phyloP scores from a whole-genome alignment of 35 echinoderm and acorn worm species.

The Apostichopus japonicus region DNA sequence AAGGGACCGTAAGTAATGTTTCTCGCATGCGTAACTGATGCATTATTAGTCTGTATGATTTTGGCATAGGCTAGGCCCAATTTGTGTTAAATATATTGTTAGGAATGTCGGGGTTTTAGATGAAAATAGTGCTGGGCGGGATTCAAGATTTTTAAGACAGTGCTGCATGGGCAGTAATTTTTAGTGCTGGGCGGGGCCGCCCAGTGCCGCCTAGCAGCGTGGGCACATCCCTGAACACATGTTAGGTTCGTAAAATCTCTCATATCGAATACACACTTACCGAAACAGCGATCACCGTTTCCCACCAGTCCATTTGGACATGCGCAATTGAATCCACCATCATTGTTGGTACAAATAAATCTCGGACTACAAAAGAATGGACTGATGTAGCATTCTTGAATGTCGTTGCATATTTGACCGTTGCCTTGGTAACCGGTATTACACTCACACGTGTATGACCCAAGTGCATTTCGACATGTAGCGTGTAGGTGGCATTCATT shows the following conservation, averaged over 20 bases:
- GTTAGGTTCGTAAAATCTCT: background rate
- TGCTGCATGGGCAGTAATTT: too few relatives aligned
- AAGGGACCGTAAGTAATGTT: too few relatives aligned
- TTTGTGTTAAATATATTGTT: too few relatives aligned
- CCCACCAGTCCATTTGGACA: slow-evolving; percentile 49
- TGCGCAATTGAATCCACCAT: slow-evolving; percentile 45
- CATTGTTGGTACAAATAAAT: slow-evolving; percentile 36
- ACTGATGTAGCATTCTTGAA: slow-evolving; percentile 55
- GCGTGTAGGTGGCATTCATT: slow-evolving; percentile 46
- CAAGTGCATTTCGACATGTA: slow-evolving; percentile 67
- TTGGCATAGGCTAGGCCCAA: too few relatives aligned
- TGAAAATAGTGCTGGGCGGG: too few relatives aligned
- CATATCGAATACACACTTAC: slow-evolving; percentile 13
- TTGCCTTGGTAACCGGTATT: slow-evolving; percentile 76
- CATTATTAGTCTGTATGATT: too few relatives aligned
- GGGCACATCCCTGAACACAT: background rate
- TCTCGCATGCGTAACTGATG: too few relatives aligned
- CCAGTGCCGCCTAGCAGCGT: too few relatives aligned
- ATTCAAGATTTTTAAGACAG: too few relatives aligned
- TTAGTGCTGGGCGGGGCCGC: too few relatives aligned
- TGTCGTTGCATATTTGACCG: slow-evolving; percentile 50
- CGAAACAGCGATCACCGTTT: slow-evolving; percentile 56
- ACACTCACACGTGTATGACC: slow-evolving; percentile 70
- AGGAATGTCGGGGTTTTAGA: too few relatives aligned
- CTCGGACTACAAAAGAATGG: slow-evolving; percentile 45